These are phyloP conservation scores for Bellardia bayeri DNA, from an alignment of 2,888 invertebrate genomes.

Conservation along the genomic window DNA sequence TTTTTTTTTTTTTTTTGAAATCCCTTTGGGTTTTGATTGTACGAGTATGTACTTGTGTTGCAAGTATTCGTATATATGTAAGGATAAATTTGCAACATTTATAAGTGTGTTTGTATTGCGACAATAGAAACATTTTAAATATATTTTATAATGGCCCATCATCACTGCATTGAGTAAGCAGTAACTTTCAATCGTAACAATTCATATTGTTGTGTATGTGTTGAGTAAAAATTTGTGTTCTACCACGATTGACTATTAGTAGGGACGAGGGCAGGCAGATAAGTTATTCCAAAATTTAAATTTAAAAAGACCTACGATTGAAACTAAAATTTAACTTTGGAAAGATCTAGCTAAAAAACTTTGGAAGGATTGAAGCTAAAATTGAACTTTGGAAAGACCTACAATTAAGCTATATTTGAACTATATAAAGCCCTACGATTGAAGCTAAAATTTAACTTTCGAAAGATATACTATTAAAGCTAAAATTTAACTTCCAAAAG, in stretches of 20 bases:
- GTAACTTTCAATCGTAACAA: neutral
- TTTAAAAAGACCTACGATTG: too few species aligned
- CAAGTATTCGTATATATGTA: neutral
- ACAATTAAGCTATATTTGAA: too few species aligned
- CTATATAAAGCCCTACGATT: too few species aligned
- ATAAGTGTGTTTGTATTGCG: conserved; percentile 9
- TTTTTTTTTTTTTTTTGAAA: neutral
- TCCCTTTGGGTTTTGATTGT: conserved; percentile 34
- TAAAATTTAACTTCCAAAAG: too few species aligned
- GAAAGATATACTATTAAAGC: too few species aligned
- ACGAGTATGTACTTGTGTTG: neutral
- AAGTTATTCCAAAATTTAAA: neutral
- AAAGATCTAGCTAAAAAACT: too few species aligned
- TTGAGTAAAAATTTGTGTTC: neutral
- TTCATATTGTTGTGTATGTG: neutral
- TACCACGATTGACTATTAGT: neutral
- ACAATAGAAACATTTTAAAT: conserved; percentile 49
- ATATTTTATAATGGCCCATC: conserved; percentile 35
- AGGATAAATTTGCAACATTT: neutral
- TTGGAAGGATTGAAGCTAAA: too few species aligned
- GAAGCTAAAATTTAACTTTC: too few species aligned
- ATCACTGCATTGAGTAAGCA: conserved; percentile 21
- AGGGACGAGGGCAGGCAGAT: neutral
- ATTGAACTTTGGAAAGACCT: too few species aligned
- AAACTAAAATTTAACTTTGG: too few species aligned